Evolutionary conservation across 2,888 invertebrate species (phyloP).

Genomic region (Gasteruption jaculator): DNA sequence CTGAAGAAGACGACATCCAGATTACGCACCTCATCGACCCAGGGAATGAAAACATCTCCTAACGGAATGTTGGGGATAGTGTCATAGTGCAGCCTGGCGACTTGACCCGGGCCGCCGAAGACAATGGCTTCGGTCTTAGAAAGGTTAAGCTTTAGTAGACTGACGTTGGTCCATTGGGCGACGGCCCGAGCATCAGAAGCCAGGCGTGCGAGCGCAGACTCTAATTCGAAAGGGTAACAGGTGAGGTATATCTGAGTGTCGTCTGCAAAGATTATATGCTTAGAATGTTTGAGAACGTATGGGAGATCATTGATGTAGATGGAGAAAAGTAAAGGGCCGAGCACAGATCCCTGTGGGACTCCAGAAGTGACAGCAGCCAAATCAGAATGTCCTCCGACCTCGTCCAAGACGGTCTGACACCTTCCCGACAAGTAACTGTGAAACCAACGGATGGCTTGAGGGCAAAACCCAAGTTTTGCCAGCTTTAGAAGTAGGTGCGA

Average conservation of each 20-base stretch:
- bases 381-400: neutral
- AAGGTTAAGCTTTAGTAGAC: neutral
- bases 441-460: neutral
- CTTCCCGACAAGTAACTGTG: neutral
- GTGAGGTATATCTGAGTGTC: too few relatives aligned
- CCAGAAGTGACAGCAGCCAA: neutral
- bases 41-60: neutral
- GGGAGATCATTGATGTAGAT: too few relatives aligned
- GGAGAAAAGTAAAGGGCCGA: too few relatives aligned
- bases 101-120: too few relatives aligned
- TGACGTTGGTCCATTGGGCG: neutral
- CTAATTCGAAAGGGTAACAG: neutral
- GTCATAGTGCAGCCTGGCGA: neutral
- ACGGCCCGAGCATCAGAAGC: too few relatives aligned
- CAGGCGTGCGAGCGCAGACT: neutral
- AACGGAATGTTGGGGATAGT: constrained; percentile 1
- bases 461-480: neutral
- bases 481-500: too few relatives aligned
- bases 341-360: constrained; percentile 2
- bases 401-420: neutral
- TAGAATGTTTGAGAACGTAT: constrained; percentile 2
- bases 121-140: constrained; percentile 5
- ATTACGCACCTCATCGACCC: neutral
- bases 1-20: neutral
- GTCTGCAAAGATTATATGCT: constrained; percentile 1